Evolutionary conservation across 2,888 invertebrate genomes (phyloP).

Genomic region (Rhagonycha lutea): DNA sequence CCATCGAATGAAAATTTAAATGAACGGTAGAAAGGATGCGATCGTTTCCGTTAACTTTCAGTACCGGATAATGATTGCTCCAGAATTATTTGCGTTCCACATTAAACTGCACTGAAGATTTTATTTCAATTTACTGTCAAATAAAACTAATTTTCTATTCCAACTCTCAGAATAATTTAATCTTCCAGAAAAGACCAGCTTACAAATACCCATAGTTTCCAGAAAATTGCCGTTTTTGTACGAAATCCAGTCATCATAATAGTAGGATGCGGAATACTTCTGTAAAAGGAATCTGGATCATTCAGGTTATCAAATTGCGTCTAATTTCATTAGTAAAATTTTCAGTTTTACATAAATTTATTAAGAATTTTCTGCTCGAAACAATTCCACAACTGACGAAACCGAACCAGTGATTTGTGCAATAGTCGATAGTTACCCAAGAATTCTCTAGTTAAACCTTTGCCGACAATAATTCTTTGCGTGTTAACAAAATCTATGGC

Average conservation of each 20-base stretch:
- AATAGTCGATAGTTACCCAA: not conserved
- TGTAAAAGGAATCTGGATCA: not conserved
- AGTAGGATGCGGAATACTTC: not conserved
- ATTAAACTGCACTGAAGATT: not conserved
- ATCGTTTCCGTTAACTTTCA: not conserved
- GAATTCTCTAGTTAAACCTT: not conserved
- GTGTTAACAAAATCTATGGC: not conserved
- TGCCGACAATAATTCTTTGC: not conserved
- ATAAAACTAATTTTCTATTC: not conserved
- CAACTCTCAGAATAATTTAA: too few relatives aligned
- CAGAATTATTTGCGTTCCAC: not conserved
- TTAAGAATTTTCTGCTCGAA: not conserved
- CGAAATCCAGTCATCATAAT: too few relatives aligned
- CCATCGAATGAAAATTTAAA: not conserved
- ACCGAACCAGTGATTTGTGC: not conserved
- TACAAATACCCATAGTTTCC: too few relatives aligned
- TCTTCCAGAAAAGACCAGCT: too few relatives aligned
- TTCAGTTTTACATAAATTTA: not conserved
- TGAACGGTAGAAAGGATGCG: not conserved
- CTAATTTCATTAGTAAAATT: not conserved
- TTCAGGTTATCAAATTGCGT: not conserved
- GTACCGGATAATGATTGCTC: too few relatives aligned
- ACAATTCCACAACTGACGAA: not conserved
- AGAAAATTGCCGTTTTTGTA: too few relatives aligned
- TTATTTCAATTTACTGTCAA: not conserved